Evolutionary conservation across 2,797 vertebrate species (phyloP), one percentile per base, ranked within the genome.

Genomic region (Pteropus rufus): DNA sequence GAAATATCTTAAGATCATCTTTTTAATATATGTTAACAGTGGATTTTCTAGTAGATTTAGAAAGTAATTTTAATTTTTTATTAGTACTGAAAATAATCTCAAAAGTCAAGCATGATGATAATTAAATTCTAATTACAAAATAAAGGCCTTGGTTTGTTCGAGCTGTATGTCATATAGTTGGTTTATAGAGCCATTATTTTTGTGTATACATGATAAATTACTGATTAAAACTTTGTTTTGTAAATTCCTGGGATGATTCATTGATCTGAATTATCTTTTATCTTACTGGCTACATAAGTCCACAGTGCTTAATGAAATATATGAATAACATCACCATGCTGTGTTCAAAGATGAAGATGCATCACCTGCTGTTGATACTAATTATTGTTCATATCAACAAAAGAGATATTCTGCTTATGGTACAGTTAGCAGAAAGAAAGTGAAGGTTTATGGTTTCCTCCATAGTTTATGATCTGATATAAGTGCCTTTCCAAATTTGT

Each of bases 11-110:
- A 41, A 34, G 3, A 54, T 80, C 15, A 18, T 69, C 79, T 70
- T 96, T 89, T 97, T 64, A 84, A 88, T 72, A 36, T 88, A 58
- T 75, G 11, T 75, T 77, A 82, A 81, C 44, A 49, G 10, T 89
- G n/a, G 34, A 84, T 91, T 94, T 95, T 96, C 34, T 79, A 65
- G 26, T 77, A 85, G 31, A 94, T 34, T 90, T 91, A 83, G 26
- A 76, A 89, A 94, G 24, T 93, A 77, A 39, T 89, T 97, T 96
- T n/a, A 41, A 21, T 60, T 76, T 94, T 90, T 95, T 88, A 24
- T 79, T 56, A n/a, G 41, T 95, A 52, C 58, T 92, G 58, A 90
- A 91, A 96, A 73, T 88, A 82, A 41, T 91, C 62, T 80, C 64
- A 75, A 5, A 87, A 72, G 67, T 46, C 72, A 77, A 87, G 29